Evolutionary conservation across 2,797 vertebrate genomes (phyloP).

Genomic region (Chiroxiphia lanceolata): DNA sequence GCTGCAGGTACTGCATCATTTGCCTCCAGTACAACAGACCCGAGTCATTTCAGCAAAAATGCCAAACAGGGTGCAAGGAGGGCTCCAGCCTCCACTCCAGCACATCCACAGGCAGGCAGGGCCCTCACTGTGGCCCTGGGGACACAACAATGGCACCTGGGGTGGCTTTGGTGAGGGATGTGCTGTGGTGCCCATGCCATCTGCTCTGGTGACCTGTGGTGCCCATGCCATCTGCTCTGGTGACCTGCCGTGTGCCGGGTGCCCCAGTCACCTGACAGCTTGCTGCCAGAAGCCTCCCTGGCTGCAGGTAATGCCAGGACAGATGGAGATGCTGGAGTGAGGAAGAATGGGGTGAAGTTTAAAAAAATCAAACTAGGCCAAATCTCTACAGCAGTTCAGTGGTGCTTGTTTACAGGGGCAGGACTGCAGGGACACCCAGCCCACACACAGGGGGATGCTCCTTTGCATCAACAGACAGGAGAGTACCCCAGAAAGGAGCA

Average conservation of each 20-base stretch:
- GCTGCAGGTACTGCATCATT: not conserved
- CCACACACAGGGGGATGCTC: not conserved
- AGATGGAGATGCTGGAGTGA: not conserved
- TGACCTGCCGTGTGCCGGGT: not conserved
- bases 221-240: accelerated
- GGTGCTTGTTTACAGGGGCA: not conserved
- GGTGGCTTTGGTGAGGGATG: not conserved
- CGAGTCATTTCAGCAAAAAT: not conserved
- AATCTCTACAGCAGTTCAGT: not conserved
- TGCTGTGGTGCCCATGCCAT: not conserved
- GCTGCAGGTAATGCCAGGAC: not conserved
- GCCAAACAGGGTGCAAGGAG: not conserved
- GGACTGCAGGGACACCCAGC: not conserved
- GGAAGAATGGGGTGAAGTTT: not conserved
- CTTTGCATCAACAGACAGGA: not conserved
- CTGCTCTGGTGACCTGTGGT: not conserved
- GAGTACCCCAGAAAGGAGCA: not conserved
- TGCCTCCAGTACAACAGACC: not conserved
- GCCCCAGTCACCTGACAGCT: too few species aligned
- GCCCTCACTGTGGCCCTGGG: not conserved
- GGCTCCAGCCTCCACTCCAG: not conserved
- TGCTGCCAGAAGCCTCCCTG: not conserved
- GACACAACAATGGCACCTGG: not conserved
- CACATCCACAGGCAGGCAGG: not conserved
- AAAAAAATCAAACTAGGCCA: not conserved